Percentiles rank a stretch among this genome's conserved stretches.
phyloP scores from a whole-genome alignment of 2,113 vertebrate species.

The Phylloscopus trochilus region DNA sequence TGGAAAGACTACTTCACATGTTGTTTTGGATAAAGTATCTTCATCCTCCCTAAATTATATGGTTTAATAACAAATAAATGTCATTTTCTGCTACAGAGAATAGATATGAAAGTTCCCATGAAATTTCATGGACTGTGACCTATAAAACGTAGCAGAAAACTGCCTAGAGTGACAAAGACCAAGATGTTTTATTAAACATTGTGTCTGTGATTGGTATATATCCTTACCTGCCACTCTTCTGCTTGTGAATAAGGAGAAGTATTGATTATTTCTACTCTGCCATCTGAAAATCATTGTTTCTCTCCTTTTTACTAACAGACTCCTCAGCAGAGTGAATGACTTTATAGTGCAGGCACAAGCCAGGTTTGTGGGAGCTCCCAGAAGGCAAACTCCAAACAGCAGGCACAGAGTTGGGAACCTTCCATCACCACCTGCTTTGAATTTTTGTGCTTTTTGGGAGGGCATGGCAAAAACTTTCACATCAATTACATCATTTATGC shows the following conservation, averaged over 20 bases:
- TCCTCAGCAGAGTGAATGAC: background rate
- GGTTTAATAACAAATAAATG: slow-evolving; percentile 37
- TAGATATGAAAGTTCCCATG: background rate
- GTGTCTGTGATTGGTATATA: background rate
- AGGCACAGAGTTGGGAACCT: background rate
- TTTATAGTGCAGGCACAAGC: background rate
- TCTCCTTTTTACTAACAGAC: background rate
- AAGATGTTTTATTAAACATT: background rate
- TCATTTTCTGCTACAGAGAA: background rate
- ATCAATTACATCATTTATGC: background rate
- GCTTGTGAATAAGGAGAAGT: background rate
- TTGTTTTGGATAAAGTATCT: background rate
- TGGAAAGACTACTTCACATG: background rate
- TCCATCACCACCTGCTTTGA: background rate
- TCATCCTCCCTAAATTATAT: slow-evolving; percentile 23
- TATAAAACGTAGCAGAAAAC: slow-evolving; percentile 13
- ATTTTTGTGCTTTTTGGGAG: background rate
- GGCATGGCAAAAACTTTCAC: background rate
- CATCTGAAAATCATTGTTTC: background rate
- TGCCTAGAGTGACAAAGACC: slow-evolving; percentile 11
- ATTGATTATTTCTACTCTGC: background rate
- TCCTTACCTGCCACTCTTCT: background rate
- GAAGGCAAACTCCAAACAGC: background rate
- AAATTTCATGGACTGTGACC: slow-evolving; percentile 37
- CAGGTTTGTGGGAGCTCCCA: background rate